Percentiles rank a stretch among this genome's conserved stretches.
Conservation (phyloP, 1,140 invertebrate species). For the Tetragonula clypearis region DNA sequence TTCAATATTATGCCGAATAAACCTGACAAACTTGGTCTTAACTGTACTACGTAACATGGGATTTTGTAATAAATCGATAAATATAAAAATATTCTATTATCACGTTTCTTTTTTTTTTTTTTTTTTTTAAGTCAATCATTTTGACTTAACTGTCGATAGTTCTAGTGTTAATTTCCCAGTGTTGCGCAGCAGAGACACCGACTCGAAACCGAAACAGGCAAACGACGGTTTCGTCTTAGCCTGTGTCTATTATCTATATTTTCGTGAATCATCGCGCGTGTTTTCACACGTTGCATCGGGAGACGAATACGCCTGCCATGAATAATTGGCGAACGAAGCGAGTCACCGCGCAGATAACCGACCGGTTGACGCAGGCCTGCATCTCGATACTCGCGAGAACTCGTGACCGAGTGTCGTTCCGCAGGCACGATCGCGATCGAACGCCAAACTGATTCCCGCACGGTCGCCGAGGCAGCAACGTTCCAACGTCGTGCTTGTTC, state of each 20-base stretch:
- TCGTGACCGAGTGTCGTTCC: neutral
- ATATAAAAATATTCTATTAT: no score
- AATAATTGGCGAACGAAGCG: slow-evolving; percentile 1
- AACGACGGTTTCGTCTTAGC: neutral
- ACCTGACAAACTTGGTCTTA: no score
- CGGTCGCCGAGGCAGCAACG: neutral
- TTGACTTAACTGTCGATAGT: no score
- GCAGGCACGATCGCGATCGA: neutral
- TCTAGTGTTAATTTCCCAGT: slow-evolving; percentile 11
- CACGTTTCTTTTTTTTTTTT: no score
- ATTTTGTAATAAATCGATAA: no score
- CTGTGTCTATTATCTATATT: neutral
- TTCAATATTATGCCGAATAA: no score
- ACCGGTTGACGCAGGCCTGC: neutral
- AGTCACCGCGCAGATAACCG: neutral
- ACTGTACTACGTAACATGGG: no score
- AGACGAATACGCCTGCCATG: slow-evolving; percentile 1
- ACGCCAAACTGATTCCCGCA: neutral
- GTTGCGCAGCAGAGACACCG: neutral
- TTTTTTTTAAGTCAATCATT: no score
- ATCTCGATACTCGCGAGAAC: slow-evolving; percentile 1
- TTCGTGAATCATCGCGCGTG: slow-evolving; percentile 17
- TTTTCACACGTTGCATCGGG: neutral
- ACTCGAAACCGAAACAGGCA: neutral
- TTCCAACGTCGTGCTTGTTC: slow-evolving; percentile 2